phyloP scores from a whole-genome alignment of 2,888 invertebrate species.

The Steinernema hermaphroditum region DNA sequence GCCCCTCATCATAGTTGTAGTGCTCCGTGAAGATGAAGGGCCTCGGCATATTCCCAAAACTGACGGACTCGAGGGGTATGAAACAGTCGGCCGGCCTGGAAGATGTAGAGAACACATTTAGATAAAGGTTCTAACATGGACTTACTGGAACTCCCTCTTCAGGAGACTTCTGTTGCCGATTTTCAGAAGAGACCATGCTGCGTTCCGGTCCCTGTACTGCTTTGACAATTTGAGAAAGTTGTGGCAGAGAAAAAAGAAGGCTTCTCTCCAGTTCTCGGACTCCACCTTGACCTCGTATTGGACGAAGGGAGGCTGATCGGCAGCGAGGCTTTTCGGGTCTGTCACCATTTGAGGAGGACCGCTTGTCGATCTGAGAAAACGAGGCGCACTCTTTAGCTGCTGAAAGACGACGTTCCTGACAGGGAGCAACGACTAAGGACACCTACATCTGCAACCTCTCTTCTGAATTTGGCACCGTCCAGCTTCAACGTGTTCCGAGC shows the following conservation, averaged over 20 bases:
- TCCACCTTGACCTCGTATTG: background rate
- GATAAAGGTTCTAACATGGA: background rate
- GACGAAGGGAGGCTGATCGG: background rate
- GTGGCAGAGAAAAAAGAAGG: background rate
- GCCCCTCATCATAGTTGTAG: background rate
- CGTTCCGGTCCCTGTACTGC: background rate
- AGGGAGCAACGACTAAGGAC: background rate
- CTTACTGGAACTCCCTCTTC: background rate
- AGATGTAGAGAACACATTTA: background rate
- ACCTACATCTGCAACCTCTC: background rate
- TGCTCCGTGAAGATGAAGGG: conserved; percentile 14
- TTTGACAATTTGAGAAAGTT: background rate
- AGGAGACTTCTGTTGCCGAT: background rate
- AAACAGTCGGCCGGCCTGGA: background rate
- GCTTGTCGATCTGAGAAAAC: too few species aligned
- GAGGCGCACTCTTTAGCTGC: too few species aligned
- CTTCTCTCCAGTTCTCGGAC: background rate
- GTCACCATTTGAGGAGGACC: too few species aligned
- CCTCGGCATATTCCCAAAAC: background rate
- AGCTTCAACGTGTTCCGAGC: background rate
- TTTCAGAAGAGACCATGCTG: background rate
- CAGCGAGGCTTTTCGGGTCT: too few species aligned
- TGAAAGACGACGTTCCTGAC: too few species aligned
- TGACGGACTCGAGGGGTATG: background rate
- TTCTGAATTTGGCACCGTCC: background rate